A percentile compares a stretch with the other conserved stretches of the same genome.
Conservation (phyloP, 1,140 invertebrate genomes). For the Drosophila mauritiana region DNA sequence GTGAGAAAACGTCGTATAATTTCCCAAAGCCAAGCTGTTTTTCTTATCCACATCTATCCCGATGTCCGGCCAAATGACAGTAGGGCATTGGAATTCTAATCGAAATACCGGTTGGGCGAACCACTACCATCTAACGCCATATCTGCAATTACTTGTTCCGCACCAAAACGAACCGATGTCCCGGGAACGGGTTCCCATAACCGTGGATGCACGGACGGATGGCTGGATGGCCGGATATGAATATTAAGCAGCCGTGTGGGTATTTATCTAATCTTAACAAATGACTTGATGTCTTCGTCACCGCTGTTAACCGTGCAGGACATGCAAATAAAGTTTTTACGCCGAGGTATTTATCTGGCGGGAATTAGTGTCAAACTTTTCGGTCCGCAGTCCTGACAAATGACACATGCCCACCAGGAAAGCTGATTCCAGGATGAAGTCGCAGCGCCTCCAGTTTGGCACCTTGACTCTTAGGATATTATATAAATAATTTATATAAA, state of each 20-base stretch:
- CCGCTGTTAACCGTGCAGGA: constrained; percentile 29
- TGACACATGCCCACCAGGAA: constrained; percentile 8
- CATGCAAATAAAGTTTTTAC: constrained; percentile 44
- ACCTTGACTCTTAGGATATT: background rate
- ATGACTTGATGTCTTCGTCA: constrained; percentile 54
- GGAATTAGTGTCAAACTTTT: constrained; percentile 44
- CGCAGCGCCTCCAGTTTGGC: constrained; percentile 3
- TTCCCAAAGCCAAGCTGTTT: constrained; percentile 59
- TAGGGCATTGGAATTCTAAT: constrained; percentile 30
- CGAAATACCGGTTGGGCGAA: constrained; percentile 59
- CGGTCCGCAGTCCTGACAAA: constrained; percentile 29
- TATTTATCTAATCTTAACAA: constrained; percentile 66
- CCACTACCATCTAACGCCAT: constrained; percentile 19
- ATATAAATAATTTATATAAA: too few species aligned
- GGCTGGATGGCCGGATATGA: constrained; percentile 46
- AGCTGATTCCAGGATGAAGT: background rate
- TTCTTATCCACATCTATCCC: constrained; percentile 33
- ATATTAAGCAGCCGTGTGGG: constrained; percentile 58
- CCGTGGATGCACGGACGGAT: constrained; percentile 9
- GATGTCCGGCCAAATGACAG: constrained; percentile 55
- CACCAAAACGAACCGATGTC: background rate
- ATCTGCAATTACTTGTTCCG: constrained; percentile 18
- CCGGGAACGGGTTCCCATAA: constrained; percentile 15
- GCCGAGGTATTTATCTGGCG: constrained; percentile 41
- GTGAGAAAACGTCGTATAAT: constrained; percentile 69